phyloP scores from a whole-genome alignment of 2,797 vertebrate genomes.

The Pangasius sanitwongsei region DNA sequence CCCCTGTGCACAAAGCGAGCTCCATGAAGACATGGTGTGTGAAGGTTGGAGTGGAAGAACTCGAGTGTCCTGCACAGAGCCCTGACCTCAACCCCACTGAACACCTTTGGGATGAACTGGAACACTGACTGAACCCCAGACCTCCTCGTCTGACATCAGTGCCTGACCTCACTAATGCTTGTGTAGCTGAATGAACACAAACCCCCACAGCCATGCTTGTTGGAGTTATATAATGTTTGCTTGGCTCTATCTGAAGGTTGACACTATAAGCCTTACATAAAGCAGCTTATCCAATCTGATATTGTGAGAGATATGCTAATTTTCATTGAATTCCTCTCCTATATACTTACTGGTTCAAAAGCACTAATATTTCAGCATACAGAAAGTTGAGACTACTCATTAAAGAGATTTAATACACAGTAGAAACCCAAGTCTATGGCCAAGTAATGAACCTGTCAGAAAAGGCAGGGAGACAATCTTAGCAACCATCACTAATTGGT shows the following conservation, averaged over 20 bases:
- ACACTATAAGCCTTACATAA: neutral
- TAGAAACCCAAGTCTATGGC: neutral
- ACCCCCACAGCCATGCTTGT: neutral
- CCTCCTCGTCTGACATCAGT: neutral
- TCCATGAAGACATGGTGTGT: neutral
- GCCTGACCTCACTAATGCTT: neutral
- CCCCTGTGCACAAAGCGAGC: neutral
- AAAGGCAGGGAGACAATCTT: neutral
- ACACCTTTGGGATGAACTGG: neutral
- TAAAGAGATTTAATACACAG: neutral
- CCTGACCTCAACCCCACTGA: neutral
- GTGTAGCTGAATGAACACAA: neutral
- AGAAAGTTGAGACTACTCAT: neutral
- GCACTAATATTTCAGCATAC: neutral
- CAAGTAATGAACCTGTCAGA: slow-evolving; percentile 10
- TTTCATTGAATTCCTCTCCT: neutral
- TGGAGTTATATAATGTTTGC: neutral
- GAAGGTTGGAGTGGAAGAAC: neutral
- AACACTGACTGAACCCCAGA: neutral
- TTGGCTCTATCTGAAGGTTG: neutral
- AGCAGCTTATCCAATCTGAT: neutral
- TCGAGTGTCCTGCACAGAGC: neutral
- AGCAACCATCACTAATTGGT: slow-evolving; percentile 9
- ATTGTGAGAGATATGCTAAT: neutral
- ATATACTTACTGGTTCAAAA: neutral